phyloP scores from a whole-genome alignment of 2,888 invertebrate genomes.

The Hydroisotoma schaefferi region DNA sequence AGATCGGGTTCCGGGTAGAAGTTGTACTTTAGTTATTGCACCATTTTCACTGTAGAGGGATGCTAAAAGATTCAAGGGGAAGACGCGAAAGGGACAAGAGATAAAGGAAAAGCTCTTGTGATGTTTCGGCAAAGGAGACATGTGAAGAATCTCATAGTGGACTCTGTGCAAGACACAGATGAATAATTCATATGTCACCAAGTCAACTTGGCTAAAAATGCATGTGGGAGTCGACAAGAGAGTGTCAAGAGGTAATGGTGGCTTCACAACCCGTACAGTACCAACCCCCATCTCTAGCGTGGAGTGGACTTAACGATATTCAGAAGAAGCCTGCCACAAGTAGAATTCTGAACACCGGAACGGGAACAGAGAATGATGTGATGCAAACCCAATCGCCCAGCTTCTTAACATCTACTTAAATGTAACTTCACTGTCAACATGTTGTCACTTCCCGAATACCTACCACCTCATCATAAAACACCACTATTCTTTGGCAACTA shows the following conservation, averaged over 20 bases:
- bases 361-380: too few relatives aligned
- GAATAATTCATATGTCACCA: constrained; percentile 38
- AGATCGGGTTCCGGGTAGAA: too few relatives aligned
- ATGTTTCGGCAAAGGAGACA: constrained; percentile 24
- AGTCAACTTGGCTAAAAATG: constrained; percentile 26
- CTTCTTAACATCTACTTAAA: neutral
- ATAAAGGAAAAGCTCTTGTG: constrained; percentile 8
- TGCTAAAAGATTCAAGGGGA: constrained; percentile 10
- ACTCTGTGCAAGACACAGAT: constrained; percentile 26
- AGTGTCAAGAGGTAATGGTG: constrained; percentile 22
- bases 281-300: too few relatives aligned
- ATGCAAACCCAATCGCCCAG: neutral
- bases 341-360: too few relatives aligned
- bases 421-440: too few relatives aligned
- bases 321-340: too few relatives aligned
- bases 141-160: constrained; percentile 34
- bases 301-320: constrained; percentile 6
- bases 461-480: too few relatives aligned
- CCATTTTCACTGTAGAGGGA: too few relatives aligned
- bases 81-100: constrained; percentile 1
- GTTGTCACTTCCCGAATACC: too few relatives aligned
- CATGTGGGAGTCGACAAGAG: constrained; percentile 16
- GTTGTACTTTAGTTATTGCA: too few relatives aligned
- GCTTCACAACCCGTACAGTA: constrained; percentile 1
- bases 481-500: too few relatives aligned